Percentiles rank a stretch among this genome's conserved stretches.
Evolutionary conservation across 1,140 invertebrate genomes (phyloP).

Genomic region (Glossosoma conforme): DNA sequence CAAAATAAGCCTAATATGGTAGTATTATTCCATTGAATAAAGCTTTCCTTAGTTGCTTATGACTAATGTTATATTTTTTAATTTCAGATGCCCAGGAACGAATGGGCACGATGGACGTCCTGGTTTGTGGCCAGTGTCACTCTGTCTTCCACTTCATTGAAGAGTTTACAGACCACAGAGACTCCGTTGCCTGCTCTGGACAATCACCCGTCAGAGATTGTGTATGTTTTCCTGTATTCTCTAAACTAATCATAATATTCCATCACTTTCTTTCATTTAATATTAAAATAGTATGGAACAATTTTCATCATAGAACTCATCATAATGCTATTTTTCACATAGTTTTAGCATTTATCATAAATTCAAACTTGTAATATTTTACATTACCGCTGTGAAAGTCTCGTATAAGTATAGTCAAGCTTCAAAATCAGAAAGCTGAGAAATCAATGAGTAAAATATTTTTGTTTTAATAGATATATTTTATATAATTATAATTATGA

Average conservation of each 20-base stretch:
- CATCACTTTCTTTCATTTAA: no score
- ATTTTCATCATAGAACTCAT: no score
- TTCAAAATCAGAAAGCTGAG: no score
- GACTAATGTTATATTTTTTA: not conserved
- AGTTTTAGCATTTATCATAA: not conserved
- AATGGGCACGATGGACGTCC: constrained; percentile 66
- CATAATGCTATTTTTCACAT: not conserved
- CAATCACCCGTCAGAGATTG: constrained; percentile 54
- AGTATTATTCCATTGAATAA: no score
- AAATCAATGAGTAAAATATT: no score
- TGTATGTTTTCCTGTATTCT: constrained; percentile 38
- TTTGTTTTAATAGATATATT: no score
- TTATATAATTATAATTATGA: no score
- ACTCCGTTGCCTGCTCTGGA: constrained; percentile 50
- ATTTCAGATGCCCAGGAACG: constrained; percentile 65
- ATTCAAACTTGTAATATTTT: not conserved
- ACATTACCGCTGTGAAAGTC: no score
- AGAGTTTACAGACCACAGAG: constrained; percentile 68
- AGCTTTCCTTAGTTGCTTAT: not conserved
- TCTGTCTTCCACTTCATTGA: constrained; percentile 73
- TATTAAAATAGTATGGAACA: no score
- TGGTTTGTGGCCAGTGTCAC: constrained; percentile 76
- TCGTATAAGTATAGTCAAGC: no score
- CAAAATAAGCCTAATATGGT: no score
- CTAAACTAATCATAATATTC: no score